Evolutionary conservation across 2,797 vertebrate species (phyloP).

Genomic region (Lutjanus argentimaculatus): DNA sequence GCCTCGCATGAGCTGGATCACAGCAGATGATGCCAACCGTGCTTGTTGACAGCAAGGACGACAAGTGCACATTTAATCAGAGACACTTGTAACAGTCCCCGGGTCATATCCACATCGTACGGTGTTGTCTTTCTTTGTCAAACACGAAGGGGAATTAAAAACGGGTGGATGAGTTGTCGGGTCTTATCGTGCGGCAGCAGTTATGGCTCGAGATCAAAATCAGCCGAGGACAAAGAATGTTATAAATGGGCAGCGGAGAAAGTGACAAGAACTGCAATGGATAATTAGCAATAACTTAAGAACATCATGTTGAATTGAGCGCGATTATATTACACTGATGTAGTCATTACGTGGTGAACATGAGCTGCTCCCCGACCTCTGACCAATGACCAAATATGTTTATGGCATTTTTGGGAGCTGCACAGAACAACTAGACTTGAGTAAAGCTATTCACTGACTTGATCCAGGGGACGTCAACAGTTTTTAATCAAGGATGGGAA

Average conservation of each 20-base stretch:
- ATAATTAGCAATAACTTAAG: constrained; percentile 24
- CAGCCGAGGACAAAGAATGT: constrained; percentile 29
- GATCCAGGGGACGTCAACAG: neutral
- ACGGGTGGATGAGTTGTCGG: constrained; percentile 5
- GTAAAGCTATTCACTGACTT: neutral
- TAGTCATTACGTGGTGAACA: constrained; percentile 10
- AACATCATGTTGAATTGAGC: constrained; percentile 11
- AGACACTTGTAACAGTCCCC: constrained; percentile 59
- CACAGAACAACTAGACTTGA: neutral
- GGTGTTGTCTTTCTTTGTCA: constrained; percentile 62
- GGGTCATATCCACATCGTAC: constrained; percentile 63
- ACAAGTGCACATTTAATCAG: constrained; percentile 74
- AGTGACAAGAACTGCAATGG: constrained; percentile 20
- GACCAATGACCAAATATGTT: constrained; percentile 13
- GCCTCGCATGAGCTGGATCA: constrained; percentile 64
- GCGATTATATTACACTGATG: constrained; percentile 25
- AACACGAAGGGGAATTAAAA: constrained; percentile 60
- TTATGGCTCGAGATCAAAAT: constrained; percentile 35
- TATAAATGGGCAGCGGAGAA: constrained; percentile 1
- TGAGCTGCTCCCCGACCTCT: constrained; percentile 20
- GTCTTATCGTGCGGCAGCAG: constrained; percentile 22
- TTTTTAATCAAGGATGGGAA: constrained; percentile 15
- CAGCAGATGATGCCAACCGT: constrained; percentile 63
- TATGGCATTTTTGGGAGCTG: neutral
- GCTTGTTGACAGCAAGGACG: constrained; percentile 77